These are phyloP conservation scores for Aspidoscelis tigris DNA, from an alignment of 2,113 vertebrate genomes.

Conservation along the genomic window DNA sequence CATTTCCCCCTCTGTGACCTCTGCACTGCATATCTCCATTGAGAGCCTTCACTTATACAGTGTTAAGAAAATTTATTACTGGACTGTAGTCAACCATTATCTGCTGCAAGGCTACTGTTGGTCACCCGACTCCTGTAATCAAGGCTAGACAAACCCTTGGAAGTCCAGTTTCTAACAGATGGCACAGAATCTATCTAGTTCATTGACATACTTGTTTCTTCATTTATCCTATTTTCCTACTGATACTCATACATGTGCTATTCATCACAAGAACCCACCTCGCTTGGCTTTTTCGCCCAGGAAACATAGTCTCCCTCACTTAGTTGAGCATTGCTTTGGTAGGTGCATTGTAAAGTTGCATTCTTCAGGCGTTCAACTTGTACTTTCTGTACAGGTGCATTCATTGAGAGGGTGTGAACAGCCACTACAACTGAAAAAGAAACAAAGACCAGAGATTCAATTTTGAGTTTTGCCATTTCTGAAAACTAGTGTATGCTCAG, in stretches of 20 bases:
- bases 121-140: background rate
- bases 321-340: background rate
- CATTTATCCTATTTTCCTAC: background rate
- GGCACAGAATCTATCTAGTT: background rate
- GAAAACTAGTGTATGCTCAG: background rate
- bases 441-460: conserved; percentile 24
- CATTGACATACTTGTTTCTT: background rate
- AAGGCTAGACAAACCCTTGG: background rate
- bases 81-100: background rate
- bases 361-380: conserved; percentile 70
- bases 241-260: background rate
- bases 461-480: conserved; percentile 22
- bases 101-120: background rate
- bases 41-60: background rate
- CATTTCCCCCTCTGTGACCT: background rate
- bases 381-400: conserved; percentile 62
- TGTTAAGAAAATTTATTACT: background rate
- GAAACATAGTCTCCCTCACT: background rate
- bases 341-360: conserved; percentile 77
- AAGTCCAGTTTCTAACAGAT: background rate
- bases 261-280: conserved; percentile 42
- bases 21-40: background rate
- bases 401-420: conserved; percentile 73
- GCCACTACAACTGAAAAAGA: conserved; percentile 73
- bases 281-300: conserved; percentile 65